Evolutionary conservation across 1,140 invertebrate genomes (phyloP).

Genomic region (Chelonus insularis): DNA sequence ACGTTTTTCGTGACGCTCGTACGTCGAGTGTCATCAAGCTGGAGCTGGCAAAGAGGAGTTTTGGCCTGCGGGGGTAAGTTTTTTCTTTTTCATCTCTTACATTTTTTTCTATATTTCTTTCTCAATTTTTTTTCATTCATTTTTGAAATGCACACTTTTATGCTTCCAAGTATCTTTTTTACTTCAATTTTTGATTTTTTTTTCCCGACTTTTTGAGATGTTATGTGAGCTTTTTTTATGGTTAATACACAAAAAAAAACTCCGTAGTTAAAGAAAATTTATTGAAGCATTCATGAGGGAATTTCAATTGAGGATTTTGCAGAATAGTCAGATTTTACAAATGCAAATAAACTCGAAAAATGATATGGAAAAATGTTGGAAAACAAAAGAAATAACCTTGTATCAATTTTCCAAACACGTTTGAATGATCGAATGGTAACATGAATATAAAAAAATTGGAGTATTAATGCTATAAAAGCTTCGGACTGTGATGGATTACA

Average conservation of each 20-base stretch:
- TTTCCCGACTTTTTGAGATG: too few relatives aligned
- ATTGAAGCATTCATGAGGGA: too few relatives aligned
- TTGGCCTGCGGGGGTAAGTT: conserved; percentile 45
- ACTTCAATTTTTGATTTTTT: too few relatives aligned
- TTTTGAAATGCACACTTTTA: too few relatives aligned
- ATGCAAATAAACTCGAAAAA: not conserved
- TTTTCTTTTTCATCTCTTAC: not conserved
- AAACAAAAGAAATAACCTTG: not conserved
- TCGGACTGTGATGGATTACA: too few relatives aligned
- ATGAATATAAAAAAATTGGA: not conserved
- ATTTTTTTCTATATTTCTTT: not conserved
- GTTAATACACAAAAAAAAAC: too few relatives aligned
- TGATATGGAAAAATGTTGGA: not conserved
- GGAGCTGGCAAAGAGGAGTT: conserved; percentile 50
- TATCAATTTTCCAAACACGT: conserved; percentile 1
- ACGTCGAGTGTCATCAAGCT: conserved; percentile 48
- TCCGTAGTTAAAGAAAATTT: too few relatives aligned
- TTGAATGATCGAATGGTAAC: not conserved
- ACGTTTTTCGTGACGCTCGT: conserved; percentile 12
- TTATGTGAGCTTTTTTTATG: too few relatives aligned
- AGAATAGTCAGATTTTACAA: too few relatives aligned
- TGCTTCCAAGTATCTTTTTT: too few relatives aligned
- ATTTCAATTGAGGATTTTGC: too few relatives aligned
- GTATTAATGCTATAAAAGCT: not conserved
- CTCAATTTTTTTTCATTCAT: not conserved